These are phyloP conservation scores for Coregonus suidteri DNA, from an alignment of 2,797 vertebrate genomes.

Conservation along the genomic window DNA sequence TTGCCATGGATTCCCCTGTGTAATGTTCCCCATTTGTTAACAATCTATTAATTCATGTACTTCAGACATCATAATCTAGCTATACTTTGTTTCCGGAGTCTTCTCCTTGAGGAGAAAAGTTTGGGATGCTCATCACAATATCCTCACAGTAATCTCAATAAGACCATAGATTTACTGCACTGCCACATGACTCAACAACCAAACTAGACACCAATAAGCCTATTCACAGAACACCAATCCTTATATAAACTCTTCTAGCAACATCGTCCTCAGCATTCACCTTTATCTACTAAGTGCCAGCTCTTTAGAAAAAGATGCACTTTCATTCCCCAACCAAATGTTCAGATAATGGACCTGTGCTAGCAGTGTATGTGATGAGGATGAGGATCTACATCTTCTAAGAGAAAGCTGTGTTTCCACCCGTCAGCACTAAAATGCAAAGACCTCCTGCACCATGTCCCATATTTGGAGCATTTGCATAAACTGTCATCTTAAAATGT, in stretches of 20 bases:
- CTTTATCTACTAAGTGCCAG: constrained; percentile 13
- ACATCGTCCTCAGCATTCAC: not conserved
- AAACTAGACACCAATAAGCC: not conserved
- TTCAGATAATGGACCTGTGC: constrained; percentile 55
- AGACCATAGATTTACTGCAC: not conserved
- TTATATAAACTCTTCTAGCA: not conserved
- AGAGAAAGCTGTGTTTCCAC: constrained; percentile 53
- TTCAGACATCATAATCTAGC: not conserved
- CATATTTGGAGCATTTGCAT: constrained; percentile 74
- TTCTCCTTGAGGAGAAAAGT: not conserved
- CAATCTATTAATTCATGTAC: not conserved
- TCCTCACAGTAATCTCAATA: not conserved
- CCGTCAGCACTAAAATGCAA: constrained; percentile 63
- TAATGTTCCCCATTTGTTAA: not conserved
- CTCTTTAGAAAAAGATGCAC: not conserved
- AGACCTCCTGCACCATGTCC: constrained; percentile 69
- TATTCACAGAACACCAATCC: not conserved
- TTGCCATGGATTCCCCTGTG: no score
- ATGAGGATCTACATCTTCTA: constrained; percentile 46
- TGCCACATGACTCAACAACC: not conserved
- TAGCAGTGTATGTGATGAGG: constrained; percentile 38
- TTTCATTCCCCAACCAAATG: constrained; percentile 45
- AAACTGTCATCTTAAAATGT: constrained; percentile 74
- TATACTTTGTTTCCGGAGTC: not conserved
- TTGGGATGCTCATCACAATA: not conserved